Evolutionary conservation across 1,140 invertebrate species (phyloP).

Genomic region (Popillia japonica): DNA sequence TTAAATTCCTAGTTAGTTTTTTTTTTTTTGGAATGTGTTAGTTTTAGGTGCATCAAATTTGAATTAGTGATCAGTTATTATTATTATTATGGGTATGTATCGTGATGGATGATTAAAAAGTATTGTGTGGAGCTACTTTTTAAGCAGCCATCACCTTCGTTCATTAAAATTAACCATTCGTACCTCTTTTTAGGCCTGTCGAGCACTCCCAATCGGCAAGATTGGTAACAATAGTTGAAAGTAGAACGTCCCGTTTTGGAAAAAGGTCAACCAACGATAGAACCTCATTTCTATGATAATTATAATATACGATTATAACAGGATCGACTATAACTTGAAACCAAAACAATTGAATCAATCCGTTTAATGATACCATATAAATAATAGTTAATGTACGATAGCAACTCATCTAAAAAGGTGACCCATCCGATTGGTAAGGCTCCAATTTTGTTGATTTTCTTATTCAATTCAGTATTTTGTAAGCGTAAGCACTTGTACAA

Average conservation of each 20-base stretch:
- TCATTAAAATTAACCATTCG: neutral
- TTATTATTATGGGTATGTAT: neutral
- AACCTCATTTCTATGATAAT: constrained; percentile 2
- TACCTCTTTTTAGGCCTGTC: constrained; percentile 5
- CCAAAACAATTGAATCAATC: neutral
- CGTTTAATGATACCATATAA: constrained; percentile 1
- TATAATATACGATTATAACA: neutral
- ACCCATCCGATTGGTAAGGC: neutral
- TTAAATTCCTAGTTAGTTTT: neutral
- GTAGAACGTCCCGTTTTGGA: neutral
- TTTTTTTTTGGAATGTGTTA: neutral
- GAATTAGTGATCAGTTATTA: neutral
- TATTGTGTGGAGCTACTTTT: neutral
- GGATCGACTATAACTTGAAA: neutral
- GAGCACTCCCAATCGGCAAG: constrained; percentile 4
- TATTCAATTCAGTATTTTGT: neutral
- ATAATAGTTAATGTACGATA: neutral
- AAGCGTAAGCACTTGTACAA: neutral
- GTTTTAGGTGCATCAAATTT: neutral
- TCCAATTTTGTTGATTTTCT: neutral
- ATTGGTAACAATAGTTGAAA: constrained; percentile 6
- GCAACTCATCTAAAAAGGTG: neutral
- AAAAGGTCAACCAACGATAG: constrained; percentile 5
- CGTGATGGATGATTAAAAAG: neutral
- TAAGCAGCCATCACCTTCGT: neutral